Conservation (phyloP, 2,888 invertebrate species). For the Drosophila anceps region DNA sequence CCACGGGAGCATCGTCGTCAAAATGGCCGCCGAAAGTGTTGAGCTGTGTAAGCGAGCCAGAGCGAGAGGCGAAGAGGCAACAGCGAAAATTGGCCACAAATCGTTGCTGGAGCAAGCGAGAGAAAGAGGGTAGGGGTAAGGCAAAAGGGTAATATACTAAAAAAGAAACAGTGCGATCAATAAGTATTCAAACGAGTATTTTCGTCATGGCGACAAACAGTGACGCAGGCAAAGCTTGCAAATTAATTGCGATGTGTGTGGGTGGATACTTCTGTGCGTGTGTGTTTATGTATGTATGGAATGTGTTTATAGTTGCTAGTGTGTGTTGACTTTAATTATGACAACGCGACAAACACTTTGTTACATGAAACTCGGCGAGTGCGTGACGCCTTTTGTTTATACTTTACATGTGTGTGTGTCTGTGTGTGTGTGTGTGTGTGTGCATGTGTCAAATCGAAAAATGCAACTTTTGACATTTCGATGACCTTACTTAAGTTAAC, state of each 20-base stretch:
- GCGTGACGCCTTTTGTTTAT: constrained; percentile 39
- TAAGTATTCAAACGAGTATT: constrained; percentile 40
- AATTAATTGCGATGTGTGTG: constrained; percentile 66
- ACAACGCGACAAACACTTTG: constrained; percentile 57
- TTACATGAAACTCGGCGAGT: constrained; percentile 43
- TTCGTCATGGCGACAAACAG: constrained; percentile 51
- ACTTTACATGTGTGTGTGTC: constrained; percentile 22
- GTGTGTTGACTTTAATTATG: constrained; percentile 52
- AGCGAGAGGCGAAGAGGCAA: constrained; percentile 1
- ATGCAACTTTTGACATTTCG: constrained; percentile 85
- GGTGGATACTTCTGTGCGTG: constrained; percentile 12
- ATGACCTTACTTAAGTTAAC: constrained; percentile 83
- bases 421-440: constrained; percentile 45
- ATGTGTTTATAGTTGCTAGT: constrained; percentile 8
- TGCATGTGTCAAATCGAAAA: constrained; percentile 65
- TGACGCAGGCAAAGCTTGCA: constrained; percentile 48
- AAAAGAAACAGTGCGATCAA: constrained; percentile 55
- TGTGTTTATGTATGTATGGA: constrained; percentile 6
- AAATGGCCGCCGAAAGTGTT: constrained; percentile 82
- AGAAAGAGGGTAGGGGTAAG: background rate
- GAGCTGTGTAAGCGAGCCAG: constrained; percentile 53
- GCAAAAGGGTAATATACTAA: constrained; percentile 12
- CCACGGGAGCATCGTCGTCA: constrained; percentile 59
- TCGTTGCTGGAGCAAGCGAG: constrained; percentile 14
- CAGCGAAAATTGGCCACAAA: constrained; percentile 32